These are phyloP conservation scores for Sycobia sp. DNA, from an alignment of 1,140 invertebrate species.

Conservation along the genomic window DNA sequence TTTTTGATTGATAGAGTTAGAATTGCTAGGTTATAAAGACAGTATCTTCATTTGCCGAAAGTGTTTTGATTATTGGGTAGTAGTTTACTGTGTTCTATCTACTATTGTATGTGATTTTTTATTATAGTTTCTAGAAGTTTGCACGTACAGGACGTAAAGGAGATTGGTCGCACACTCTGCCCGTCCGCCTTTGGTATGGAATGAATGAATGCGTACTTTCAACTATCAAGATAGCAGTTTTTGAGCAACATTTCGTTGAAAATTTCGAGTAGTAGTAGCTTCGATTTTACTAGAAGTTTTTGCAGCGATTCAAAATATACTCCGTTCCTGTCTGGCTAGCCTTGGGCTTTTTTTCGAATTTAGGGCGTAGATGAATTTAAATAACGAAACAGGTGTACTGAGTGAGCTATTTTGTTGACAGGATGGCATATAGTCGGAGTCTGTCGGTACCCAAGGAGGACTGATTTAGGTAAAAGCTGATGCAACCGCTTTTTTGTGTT, in stretches of 20 bases:
- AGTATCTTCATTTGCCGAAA: constrained; percentile 3
- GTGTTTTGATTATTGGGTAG: background rate
- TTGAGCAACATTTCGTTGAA: background rate
- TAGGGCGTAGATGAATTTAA: too few species aligned
- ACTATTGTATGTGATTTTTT: constrained; percentile 1
- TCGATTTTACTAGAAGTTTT: background rate
- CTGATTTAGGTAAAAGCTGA: background rate
- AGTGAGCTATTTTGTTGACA: background rate
- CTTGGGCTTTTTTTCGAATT: too few species aligned
- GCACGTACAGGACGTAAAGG: background rate
- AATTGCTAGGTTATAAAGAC: constrained; percentile 1
- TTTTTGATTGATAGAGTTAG: background rate
- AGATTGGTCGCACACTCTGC: background rate
- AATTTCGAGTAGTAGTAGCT: background rate
- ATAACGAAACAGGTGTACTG: too few species aligned
- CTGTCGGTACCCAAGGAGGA: background rate
- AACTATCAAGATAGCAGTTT: background rate
- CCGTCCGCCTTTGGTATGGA: background rate
- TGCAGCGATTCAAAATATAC: background rate
- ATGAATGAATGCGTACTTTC: background rate
- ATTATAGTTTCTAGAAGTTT: background rate
- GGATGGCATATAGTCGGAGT: background rate
- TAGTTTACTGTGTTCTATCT: background rate
- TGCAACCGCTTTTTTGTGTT: background rate
- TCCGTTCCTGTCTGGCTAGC: background rate